These are phyloP conservation scores for Endotricha flammealis DNA, from an alignment of 2,888 invertebrate genomes.

Conservation along the genomic window DNA sequence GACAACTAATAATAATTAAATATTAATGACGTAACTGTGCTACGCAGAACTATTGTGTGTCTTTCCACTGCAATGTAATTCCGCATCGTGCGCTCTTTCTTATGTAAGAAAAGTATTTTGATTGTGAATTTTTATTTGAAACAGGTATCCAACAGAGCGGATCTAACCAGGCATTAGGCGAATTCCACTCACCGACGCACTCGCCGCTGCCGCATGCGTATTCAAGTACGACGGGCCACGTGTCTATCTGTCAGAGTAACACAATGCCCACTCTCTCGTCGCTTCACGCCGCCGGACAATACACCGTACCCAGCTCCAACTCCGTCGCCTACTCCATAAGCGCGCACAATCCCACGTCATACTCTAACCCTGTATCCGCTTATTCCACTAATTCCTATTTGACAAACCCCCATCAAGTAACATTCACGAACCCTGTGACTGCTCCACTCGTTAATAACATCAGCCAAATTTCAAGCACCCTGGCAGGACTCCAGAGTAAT, in stretches of 20 bases:
- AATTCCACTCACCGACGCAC: slow-evolving; percentile 80
- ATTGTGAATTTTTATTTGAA: slow-evolving; percentile 19
- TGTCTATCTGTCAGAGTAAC: slow-evolving; percentile 79
- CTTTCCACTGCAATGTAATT: too few relatives aligned
- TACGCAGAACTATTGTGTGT: too few relatives aligned
- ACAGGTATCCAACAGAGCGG: slow-evolving; percentile 82
- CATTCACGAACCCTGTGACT: slow-evolving; percentile 71
- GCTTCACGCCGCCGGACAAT: slow-evolving; percentile 63
- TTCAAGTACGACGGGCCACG: slow-evolving; percentile 58
- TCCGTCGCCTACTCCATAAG: slow-evolving; percentile 72
- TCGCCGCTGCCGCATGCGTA: slow-evolving; percentile 78
- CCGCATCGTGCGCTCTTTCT: too few relatives aligned
- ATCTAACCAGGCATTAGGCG: slow-evolving; percentile 83
- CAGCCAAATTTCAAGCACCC: slow-evolving; percentile 67
- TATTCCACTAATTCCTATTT: slow-evolving; percentile 67
- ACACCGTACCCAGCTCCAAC: slow-evolving; percentile 68
- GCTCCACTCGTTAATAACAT: slow-evolving; percentile 71
- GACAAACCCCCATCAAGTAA: slow-evolving; percentile 71
- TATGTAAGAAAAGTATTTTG: too few relatives aligned
- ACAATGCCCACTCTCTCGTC: slow-evolving; percentile 81
- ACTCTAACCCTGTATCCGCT: slow-evolving; percentile 72
- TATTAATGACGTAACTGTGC: too few relatives aligned
- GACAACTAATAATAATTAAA: too few relatives aligned
- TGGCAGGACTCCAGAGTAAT: slow-evolving; percentile 69
- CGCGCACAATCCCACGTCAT: slow-evolving; percentile 71